Evolutionary conservation across 2,113 vertebrate genomes (phyloP).

Genomic region (Desmodus rotundus): DNA sequence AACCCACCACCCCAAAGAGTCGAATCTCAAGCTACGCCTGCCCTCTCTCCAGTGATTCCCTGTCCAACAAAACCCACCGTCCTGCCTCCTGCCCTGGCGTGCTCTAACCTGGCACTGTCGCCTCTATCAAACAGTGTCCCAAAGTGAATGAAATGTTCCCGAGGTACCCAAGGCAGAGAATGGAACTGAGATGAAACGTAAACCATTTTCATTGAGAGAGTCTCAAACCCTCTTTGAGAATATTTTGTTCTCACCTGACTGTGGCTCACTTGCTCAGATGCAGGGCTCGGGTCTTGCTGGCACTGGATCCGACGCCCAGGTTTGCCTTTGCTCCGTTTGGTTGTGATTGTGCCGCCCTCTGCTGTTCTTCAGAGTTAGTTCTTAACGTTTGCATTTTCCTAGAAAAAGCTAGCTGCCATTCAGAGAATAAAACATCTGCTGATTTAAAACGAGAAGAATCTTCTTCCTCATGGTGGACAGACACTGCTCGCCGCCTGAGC

Average conservation of each 20-base stretch:
- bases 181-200: background rate
- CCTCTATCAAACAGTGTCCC: background rate
- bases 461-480: background rate
- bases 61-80: accelerated
- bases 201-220: background rate
- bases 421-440: background rate
- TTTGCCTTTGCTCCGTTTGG: background rate
- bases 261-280: background rate
- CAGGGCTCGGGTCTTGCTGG: background rate
- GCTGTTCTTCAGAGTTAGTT: background rate
- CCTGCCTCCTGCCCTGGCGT: accelerated
- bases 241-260: background rate
- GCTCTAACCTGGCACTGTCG: background rate
- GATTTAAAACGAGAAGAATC: background rate
- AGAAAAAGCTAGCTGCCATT: background rate
- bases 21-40: accelerated
- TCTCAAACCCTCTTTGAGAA: background rate
- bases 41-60: accelerated
- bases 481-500: background rate
- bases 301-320: background rate
- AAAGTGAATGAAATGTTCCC: background rate
- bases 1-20: background rate
- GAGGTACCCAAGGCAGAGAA: background rate
- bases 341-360: slow-evolving; percentile 64
- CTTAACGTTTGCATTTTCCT: background rate